phyloP scores from a whole-genome alignment of 1,140 invertebrate species.

The Tetramorium alpestre region DNA sequence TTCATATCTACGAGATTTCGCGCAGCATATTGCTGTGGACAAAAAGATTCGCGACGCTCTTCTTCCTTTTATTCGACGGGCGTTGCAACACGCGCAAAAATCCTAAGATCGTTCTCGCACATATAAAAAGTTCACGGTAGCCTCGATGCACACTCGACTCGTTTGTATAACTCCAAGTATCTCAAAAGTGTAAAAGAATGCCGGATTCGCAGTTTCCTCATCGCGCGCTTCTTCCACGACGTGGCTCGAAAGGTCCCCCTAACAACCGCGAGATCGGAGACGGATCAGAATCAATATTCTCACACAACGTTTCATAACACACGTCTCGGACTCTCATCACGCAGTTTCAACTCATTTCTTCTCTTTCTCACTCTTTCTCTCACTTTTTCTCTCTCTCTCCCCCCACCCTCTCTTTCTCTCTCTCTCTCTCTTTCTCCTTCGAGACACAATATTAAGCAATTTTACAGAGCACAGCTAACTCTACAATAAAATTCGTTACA shows the following conservation, averaged over 20 bases:
- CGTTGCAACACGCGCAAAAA: neutral
- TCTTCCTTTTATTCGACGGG: neutral
- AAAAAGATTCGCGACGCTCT: neutral
- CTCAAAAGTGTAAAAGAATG: conserved; percentile 65
- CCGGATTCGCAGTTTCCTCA: conserved; percentile 60
- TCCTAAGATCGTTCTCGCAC: conserved; percentile 1
- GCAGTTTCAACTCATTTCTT: conserved; percentile 42
- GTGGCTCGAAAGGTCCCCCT: conserved; percentile 38
- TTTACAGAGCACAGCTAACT: conserved; percentile 64
- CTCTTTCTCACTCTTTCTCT: conserved; percentile 25
- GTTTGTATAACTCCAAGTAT: conserved; percentile 12
- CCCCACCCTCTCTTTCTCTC: neutral
- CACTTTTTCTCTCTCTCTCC: conserved; percentile 5
- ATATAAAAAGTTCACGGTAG: conserved; percentile 18
- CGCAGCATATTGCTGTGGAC: neutral
- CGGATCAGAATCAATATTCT: conserved; percentile 69
- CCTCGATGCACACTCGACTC: conserved; percentile 20
- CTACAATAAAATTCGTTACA: conserved; percentile 70
- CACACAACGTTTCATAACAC: conserved; percentile 66
- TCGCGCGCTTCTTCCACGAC: conserved; percentile 39
- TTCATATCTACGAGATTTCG: conserved; percentile 13
- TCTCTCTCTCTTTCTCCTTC: conserved; percentile 8
- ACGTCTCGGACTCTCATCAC: conserved; percentile 48
- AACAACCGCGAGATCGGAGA: conserved; percentile 45
- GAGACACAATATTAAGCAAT: conserved; percentile 60